Evolutionary conservation across 2,797 vertebrate species (phyloP).

Genomic region (Tinamus major): DNA sequence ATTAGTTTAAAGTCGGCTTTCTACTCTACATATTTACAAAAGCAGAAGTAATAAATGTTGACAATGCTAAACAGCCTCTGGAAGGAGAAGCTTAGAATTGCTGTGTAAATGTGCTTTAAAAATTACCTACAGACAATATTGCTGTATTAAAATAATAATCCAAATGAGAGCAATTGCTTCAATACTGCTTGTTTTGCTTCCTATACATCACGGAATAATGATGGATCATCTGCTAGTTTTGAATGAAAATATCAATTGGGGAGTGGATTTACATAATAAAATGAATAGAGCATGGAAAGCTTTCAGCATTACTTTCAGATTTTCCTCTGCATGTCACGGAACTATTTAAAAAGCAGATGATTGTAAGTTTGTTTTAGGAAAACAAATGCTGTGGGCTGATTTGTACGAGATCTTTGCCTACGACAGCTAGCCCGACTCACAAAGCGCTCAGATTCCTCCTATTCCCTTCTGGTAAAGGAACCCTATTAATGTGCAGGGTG

Average conservation of each 20-base stretch:
- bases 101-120: constrained; percentile 64
- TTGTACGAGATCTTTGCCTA: neutral
- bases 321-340: constrained; percentile 48
- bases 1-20: constrained; percentile 63
- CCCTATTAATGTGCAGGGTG: neutral
- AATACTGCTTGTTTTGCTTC: constrained; percentile 50
- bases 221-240: constrained; percentile 12
- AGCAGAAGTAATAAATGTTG: constrained; percentile 66
- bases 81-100: constrained; percentile 39
- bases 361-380: constrained; percentile 54
- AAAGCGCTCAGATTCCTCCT: neutral
- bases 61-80: constrained; percentile 58
- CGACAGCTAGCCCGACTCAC: constrained; percentile 16
- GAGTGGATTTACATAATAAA: constrained; percentile 69
- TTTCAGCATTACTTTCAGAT: constrained; percentile 44
- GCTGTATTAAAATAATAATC: constrained; percentile 60
- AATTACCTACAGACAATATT: constrained; percentile 56
- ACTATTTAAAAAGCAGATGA: constrained; percentile 66
- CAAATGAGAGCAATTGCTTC: constrained; percentile 42
- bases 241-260: constrained; percentile 59
- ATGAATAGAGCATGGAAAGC: constrained; percentile 64
- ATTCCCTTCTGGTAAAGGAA: neutral
- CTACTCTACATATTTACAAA: constrained; percentile 50
- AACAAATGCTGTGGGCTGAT: constrained; percentile 43
- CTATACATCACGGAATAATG: constrained; percentile 15